Base-by-base conservation (phyloP, 2,113 vertebrate species). In the Gambusia holbrooki region DNA sequence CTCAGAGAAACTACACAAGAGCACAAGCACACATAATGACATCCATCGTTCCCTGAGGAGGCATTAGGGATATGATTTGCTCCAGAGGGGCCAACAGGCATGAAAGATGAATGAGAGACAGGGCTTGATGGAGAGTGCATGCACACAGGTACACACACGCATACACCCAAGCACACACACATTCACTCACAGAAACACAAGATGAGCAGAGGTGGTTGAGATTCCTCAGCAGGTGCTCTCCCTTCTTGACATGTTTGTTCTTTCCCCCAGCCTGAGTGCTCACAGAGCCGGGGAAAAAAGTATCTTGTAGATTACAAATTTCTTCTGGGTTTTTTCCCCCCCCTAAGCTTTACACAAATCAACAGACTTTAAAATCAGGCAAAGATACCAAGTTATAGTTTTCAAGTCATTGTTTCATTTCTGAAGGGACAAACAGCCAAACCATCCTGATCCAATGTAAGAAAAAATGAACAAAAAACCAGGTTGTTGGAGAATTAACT, bases 31-130 rank as follows among this genome's bases (percentile, higher is more conserved):
- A 76, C 42, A 11, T 48, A 67, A 75, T 25, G 51, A 76, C 81
- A 81, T 79, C 84, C 77, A 77, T 65, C 72, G 61, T 77, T 84
- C 81, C 82, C 84, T 73, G 72, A 83, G 80, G 81, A 89, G 68
- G 77, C 79, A 84, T 89, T 70, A 79, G 77, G 78, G 42, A 78
- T 60, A 60, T 54, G 40, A 77, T 74, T 79, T 15, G 29, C 79
- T 87, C 32, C 35, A 33, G 64, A 75, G 85, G 82, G 84, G 80
- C 73, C 51, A 84, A 69, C 66, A 69, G 81, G 82, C 79, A 61
- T 76, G 84, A 89, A 80, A 89, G 81, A 90, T 82, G 68, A 83
- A 85, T 89, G 80, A 89, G 61, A 5, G 60, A 88, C 80, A 82
- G 64, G 58, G 76, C 66, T 61, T 74, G 83, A 86, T 83, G 73